Evolutionary conservation across 2,113 vertebrate genomes (phyloP).

Genomic region (Nyctibius bracteatus): DNA sequence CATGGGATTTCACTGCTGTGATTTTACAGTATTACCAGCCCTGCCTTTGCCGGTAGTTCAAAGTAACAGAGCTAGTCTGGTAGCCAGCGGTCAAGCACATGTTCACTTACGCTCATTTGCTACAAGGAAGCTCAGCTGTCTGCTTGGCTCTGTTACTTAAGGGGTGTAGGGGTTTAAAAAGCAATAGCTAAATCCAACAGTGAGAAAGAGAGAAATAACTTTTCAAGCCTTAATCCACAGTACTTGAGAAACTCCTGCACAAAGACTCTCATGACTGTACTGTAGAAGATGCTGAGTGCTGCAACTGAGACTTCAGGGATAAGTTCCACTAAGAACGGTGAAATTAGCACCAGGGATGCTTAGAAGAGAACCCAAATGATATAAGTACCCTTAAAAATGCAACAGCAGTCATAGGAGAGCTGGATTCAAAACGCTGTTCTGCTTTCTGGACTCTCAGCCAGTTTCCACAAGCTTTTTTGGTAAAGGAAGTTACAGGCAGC

Average conservation of each 20-base stretch:
- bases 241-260: not conserved
- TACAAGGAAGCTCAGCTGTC: not conserved
- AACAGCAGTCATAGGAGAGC: not conserved
- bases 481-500: not conserved
- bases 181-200: not conserved
- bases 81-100: not conserved
- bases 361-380: not conserved
- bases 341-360: not conserved
- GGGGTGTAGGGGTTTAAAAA: not conserved
- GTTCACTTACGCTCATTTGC: not conserved
- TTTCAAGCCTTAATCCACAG: not conserved
- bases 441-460: not conserved
- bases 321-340: not conserved
- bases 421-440: not conserved
- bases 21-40: not conserved
- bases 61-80: not conserved
- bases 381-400: not conserved
- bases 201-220: not conserved
- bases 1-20: not conserved
- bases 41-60: not conserved
- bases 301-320: not conserved
- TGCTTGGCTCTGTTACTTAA: not conserved
- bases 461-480: not conserved
- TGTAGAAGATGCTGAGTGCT: not conserved
- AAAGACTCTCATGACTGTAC: not conserved